These are phyloP conservation scores for Hystrix cristata DNA, from an alignment of 2,113 vertebrate species.

Conservation along the genomic window DNA sequence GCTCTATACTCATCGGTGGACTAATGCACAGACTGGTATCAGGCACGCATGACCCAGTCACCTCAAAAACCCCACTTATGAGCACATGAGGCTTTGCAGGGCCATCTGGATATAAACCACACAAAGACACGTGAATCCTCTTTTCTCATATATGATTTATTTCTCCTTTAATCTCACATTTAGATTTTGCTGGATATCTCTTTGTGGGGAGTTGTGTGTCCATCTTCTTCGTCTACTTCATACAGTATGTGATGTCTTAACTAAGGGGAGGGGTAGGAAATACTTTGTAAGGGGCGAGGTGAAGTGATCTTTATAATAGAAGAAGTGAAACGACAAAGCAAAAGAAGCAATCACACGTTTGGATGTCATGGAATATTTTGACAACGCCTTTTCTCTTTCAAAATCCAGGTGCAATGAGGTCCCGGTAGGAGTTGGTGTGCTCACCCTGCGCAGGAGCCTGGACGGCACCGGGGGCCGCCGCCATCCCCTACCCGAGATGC, in stretches of 20 bases:
- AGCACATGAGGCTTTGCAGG: neutral
- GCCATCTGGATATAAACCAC: neutral
- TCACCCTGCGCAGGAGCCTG: neutral
- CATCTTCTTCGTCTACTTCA: neutral
- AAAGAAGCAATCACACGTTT: neutral
- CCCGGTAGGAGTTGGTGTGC: neutral
- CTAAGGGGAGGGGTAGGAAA: neutral
- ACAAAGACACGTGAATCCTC: neutral
- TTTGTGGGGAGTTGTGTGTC: neutral
- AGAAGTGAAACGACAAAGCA: neutral
- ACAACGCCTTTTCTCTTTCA: neutral
- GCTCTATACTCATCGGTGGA: neutral
- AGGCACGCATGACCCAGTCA: neutral
- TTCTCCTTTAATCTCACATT: neutral
- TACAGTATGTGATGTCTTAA: neutral
- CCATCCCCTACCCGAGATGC: fast-evolving
- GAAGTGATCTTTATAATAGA: neutral
- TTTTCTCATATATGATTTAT: neutral
- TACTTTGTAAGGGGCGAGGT: neutral
- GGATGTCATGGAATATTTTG: neutral
- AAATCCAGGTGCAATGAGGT: neutral
- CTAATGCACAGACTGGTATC: neutral
- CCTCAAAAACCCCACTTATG: neutral
- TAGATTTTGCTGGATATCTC: neutral
- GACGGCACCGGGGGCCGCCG: neutral